phyloP scores from a whole-genome alignment of 2,113 vertebrate genomes.

The Eubucco bourcierii region DNA sequence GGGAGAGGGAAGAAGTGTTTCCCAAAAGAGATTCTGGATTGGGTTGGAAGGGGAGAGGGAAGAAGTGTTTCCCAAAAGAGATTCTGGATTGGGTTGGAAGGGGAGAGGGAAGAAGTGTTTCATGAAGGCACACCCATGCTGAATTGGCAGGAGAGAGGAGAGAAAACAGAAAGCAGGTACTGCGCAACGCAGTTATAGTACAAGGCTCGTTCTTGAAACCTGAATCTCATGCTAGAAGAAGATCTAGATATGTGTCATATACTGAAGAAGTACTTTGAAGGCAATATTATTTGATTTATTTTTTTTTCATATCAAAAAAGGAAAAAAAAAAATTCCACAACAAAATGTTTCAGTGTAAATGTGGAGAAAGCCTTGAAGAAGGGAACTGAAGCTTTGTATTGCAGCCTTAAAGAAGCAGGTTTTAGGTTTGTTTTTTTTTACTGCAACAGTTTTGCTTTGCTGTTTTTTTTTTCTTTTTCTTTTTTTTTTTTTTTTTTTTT shows the following conservation, averaged over 20 bases:
- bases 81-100: conserved; percentile 34
- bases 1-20: no score
- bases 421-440: conserved; percentile 67
- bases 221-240: conserved; percentile 84
- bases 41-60: no score
- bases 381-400: conserved; percentile 78
- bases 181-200: conserved; percentile 74
- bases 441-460: conserved; percentile 76
- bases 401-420: conserved; percentile 81
- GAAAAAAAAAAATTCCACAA: conserved; percentile 18
- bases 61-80: no score
- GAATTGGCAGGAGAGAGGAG: conserved; percentile 73
- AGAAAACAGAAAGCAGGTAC: conserved; percentile 68
- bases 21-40: no score
- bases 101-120: conserved; percentile 67
- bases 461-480: no score
- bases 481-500: not conserved
- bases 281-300: conserved; percentile 77
- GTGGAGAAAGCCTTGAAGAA: conserved; percentile 69
- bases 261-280: conserved; percentile 79
- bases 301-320: conserved; percentile 65
- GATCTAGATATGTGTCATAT: conserved; percentile 80
- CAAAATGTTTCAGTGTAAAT: conserved; percentile 66
- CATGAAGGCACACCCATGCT: conserved; percentile 86
- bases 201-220: conserved; percentile 84